phyloP scores from a whole-genome alignment of 2,797 vertebrate genomes.

The Dendrocincla fuliginosa region DNA sequence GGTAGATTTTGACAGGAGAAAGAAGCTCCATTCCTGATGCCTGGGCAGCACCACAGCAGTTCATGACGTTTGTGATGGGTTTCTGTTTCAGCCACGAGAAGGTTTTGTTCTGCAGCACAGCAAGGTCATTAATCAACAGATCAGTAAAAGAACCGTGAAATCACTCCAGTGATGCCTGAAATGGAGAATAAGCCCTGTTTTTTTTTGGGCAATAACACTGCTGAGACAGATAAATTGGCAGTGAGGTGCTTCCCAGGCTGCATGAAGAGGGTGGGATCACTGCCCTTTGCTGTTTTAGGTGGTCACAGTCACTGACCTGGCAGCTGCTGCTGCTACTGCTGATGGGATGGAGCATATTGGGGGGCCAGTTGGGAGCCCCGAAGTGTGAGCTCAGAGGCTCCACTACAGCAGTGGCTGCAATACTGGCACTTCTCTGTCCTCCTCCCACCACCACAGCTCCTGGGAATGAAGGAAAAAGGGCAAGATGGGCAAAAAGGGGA shows the following conservation, averaged over 20 bases:
- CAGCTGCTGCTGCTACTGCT: neutral
- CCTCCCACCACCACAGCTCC: neutral
- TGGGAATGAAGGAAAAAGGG: neutral
- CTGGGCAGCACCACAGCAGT: neutral
- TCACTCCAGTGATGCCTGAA: neutral
- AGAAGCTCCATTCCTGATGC: neutral
- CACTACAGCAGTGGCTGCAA: fast-evolving
- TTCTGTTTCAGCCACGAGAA: neutral
- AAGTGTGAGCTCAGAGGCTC: neutral
- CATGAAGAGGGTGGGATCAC: neutral
- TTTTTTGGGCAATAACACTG: neutral
- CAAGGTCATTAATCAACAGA: neutral
- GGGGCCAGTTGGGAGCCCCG: fast-evolving
- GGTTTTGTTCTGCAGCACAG: neutral
- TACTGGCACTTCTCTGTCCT: neutral
- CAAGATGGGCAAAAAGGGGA: neutral
- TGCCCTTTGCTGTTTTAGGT: neutral
- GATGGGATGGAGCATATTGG: fast-evolving
- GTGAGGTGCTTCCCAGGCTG: neutral
- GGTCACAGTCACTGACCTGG: fast-evolving
- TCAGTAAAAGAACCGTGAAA: neutral
- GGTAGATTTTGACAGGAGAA: neutral
- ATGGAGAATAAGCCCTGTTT: neutral
- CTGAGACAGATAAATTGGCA: neutral
- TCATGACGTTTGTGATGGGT: neutral